Conservation (phyloP, 1,140 invertebrate genomes). For the Pogonomyrmex barbatus region DNA sequence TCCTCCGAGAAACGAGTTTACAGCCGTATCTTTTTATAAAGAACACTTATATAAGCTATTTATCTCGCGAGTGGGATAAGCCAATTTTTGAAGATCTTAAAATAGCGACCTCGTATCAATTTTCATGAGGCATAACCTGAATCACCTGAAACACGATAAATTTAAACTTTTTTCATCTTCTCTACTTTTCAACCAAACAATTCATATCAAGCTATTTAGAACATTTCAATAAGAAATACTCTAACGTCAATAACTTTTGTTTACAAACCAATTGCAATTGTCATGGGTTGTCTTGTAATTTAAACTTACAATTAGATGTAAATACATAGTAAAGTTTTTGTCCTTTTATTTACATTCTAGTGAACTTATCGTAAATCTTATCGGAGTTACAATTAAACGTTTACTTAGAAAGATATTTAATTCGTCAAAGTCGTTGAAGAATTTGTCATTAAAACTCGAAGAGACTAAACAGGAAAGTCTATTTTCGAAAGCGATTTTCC, state of each 20-base stretch:
- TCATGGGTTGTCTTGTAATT: not conserved
- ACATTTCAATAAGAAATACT: not conserved
- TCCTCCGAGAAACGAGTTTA: slow-evolving; percentile 22
- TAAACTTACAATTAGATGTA: not conserved
- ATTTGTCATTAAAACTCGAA: slow-evolving; percentile 25
- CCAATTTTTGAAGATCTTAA: slow-evolving; percentile 47
- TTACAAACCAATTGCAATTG: not conserved
- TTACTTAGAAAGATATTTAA: not conserved
- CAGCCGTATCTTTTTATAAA: slow-evolving; percentile 51
- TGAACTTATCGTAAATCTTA: not conserved
- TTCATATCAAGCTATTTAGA: not conserved
- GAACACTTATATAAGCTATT: slow-evolving; percentile 41
- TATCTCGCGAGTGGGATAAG: slow-evolving; percentile 24
- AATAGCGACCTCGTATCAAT: slow-evolving; percentile 35
- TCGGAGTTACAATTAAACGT: not conserved
- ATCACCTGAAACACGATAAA: slow-evolving; percentile 41
- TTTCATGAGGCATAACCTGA: slow-evolving; percentile 15
- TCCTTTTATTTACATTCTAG: not conserved
- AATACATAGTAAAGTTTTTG: not conserved
- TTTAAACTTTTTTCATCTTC: slow-evolving; percentile 43
- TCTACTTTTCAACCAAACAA: not conserved
- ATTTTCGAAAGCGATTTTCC: not conserved
- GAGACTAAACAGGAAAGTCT: not conserved
- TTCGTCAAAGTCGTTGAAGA: slow-evolving; percentile 10
- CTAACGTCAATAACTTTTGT: not conserved